These are phyloP conservation scores for Coregonus suidteri DNA, from an alignment of 2,797 vertebrate species.

Conservation along the genomic window DNA sequence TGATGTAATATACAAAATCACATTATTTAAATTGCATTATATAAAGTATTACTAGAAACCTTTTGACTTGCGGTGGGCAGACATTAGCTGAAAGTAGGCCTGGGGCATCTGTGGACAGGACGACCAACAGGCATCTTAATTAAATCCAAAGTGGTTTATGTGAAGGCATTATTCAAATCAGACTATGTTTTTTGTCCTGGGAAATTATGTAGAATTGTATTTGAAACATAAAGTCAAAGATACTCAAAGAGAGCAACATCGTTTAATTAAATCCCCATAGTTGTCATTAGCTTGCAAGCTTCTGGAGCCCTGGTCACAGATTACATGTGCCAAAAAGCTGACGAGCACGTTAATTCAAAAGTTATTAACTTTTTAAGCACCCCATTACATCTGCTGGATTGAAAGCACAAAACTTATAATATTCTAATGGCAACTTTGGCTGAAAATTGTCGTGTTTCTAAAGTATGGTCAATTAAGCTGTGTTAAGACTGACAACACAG, in stretches of 20 bases:
- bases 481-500: slow-evolving; percentile 64
- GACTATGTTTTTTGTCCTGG: slow-evolving; percentile 46
- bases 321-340: slow-evolving; percentile 75
- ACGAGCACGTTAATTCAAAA: slow-evolving; percentile 77
- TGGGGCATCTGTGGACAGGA: slow-evolving; percentile 53
- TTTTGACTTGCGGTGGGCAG: slow-evolving; percentile 1
- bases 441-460: slow-evolving; percentile 66
- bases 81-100: slow-evolving; percentile 39
- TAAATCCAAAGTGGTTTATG: slow-evolving; percentile 67
- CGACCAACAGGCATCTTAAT: slow-evolving; percentile 68
- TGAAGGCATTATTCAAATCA: slow-evolving; percentile 64
- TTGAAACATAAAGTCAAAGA: slow-evolving; percentile 66
- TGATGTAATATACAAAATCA: neutral
- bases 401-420: slow-evolving; percentile 68
- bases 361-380: slow-evolving; percentile 82
- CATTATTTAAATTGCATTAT: too few species aligned
- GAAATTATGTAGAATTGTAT: slow-evolving; percentile 68
- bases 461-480: slow-evolving; percentile 69
- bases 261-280: slow-evolving; percentile 80
- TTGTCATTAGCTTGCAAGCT: slow-evolving; percentile 71
- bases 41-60: neutral
- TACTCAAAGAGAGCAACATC: slow-evolving; percentile 54
- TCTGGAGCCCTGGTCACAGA: slow-evolving; percentile 68
- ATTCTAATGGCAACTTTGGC: slow-evolving; percentile 67
- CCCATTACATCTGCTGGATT: slow-evolving; percentile 75